Conservation (phyloP, 2,113 vertebrate species). For the Natator depressus region DNA sequence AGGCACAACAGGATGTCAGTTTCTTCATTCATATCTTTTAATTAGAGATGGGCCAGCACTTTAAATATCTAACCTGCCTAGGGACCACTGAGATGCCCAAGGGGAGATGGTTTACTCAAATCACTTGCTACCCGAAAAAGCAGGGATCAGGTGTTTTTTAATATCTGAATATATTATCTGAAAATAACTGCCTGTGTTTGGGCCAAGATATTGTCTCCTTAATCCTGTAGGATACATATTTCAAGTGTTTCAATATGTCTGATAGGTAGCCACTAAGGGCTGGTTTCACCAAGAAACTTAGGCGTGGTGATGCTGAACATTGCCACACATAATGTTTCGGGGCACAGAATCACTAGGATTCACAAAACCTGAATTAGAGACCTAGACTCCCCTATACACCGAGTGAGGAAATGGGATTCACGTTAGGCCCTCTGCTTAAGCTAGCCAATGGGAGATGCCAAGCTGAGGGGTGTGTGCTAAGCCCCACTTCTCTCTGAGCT, state of each 20-base stretch:
- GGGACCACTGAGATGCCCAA: background rate
- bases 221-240: background rate
- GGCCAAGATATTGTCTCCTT: background rate
- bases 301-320: background rate
- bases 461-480: background rate
- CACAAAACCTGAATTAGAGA: background rate
- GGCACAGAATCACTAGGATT: background rate
- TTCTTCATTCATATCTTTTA: constrained; percentile 53
- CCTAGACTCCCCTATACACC: background rate
- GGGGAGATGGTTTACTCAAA: background rate
- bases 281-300: background rate
- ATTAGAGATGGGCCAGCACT: constrained; percentile 24
- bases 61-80: background rate
- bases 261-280: accelerated
- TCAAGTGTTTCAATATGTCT: background rate
- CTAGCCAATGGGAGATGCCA: background rate
- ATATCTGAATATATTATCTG: background rate
- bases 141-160: background rate
- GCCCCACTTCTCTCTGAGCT: background rate
- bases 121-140: background rate
- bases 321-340: background rate
- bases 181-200: background rate
- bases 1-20: constrained; percentile 11
- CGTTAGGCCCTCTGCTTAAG: background rate
- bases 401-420: background rate